A percentile compares a stretch with the other conserved stretches of the same genome.
These are phyloP conservation scores for Folsomia manolachei DNA, from an alignment of 2,888 invertebrate genomes.

Conservation along the genomic window DNA sequence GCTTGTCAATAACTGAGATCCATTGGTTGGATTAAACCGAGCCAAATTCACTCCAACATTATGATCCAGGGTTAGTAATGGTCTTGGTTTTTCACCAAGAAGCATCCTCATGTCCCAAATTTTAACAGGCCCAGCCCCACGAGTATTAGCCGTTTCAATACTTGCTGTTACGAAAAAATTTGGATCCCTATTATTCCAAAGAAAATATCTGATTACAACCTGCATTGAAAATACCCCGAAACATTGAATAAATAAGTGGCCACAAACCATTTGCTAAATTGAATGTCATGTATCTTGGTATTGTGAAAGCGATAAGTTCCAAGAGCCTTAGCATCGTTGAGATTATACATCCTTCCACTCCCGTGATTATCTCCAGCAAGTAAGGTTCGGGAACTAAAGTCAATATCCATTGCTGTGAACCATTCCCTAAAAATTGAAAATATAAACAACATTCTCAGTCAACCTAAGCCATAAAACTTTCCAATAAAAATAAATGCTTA, in stretches of 20 bases:
- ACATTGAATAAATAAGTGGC: background rate
- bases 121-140: too few species aligned
- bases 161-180: conserved; percentile 39
- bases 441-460: too few species aligned
- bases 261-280: conserved; percentile 42
- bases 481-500: conserved; percentile 5
- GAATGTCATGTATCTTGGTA: conserved; percentile 44
- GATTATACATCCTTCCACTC: conserved; percentile 21
- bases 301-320: conserved; percentile 30
- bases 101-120: conserved; percentile 48
- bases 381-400: conserved; percentile 13
- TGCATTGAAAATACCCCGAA: background rate
- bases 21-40: conserved; percentile 36
- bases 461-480: too few species aligned
- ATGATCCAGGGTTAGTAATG: conserved; percentile 20
- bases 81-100: conserved; percentile 19
- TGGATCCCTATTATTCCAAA: conserved; percentile 40
- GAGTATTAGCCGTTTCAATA: background rate
- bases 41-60: conserved; percentile 41
- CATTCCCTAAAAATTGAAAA: conserved; percentile 27
- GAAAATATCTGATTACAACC: too few species aligned
- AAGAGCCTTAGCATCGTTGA: conserved; percentile 29
- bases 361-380: conserved; percentile 38
- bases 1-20: conserved; percentile 43
- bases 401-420: conserved; percentile 46